Percentiles rank a stretch among this genome's conserved stretches.
Conservation (phyloP, 2,113 vertebrate genomes). For the Mohoua ochrocephala region DNA sequence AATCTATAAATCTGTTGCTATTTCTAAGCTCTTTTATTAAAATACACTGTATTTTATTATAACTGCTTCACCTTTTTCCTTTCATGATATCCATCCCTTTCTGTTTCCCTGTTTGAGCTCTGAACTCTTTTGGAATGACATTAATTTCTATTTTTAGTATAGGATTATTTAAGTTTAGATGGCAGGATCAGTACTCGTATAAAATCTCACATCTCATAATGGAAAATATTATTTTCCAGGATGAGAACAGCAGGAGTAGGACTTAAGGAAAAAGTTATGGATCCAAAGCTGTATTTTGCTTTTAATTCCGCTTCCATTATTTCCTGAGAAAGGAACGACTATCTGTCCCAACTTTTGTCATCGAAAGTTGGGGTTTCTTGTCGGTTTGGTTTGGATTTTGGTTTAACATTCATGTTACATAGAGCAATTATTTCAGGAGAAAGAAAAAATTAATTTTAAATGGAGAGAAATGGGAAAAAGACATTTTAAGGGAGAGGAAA, state of each 20-base stretch:
- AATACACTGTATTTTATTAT: background rate
- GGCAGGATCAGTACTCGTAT: background rate
- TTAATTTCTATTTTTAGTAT: constrained; percentile 6
- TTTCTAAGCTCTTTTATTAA: background rate
- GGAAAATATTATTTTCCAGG: background rate
- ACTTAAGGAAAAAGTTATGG: background rate
- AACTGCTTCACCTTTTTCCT: background rate
- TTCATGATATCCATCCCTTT: background rate
- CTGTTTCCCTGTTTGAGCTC: background rate
- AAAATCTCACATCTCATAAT: background rate
- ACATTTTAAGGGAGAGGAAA: background rate
- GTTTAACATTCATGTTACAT: rapidly evolving
- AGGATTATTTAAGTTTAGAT: background rate
- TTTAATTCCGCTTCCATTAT: background rate
- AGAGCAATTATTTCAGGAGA: background rate
- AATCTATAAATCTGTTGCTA: background rate
- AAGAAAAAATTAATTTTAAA: background rate
- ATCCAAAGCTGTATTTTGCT: background rate
- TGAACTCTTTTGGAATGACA: background rate
- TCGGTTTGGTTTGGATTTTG: background rate
- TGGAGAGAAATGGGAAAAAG: background rate
- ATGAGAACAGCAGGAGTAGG: background rate
- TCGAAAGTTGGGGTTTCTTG: background rate
- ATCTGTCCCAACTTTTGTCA: background rate
- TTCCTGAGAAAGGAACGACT: background rate